These are phyloP conservation scores for Drosophila neocordata DNA, from an alignment of 1,140 invertebrate species.

Conservation along the genomic window DNA sequence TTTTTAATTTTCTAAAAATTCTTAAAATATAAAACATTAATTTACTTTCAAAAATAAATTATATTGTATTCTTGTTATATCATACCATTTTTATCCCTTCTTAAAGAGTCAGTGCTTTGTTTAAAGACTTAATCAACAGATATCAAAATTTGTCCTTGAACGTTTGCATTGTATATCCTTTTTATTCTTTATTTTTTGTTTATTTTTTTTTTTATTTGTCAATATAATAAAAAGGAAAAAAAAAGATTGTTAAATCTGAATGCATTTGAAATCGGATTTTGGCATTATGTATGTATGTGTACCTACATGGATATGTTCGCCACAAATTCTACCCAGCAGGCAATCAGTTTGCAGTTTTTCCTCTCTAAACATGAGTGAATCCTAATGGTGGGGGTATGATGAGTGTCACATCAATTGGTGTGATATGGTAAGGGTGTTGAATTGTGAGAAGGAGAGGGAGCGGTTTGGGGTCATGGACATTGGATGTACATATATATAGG, in stretches of 20 bases:
- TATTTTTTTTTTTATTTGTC: not conserved
- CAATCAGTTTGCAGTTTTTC: slow-evolving; percentile 11
- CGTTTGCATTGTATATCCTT: too few relatives aligned
- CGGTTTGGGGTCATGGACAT: not conserved
- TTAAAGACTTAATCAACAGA: too few relatives aligned
- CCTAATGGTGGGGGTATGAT: not conserved
- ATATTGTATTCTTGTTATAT: too few relatives aligned
- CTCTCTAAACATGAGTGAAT: not conserved
- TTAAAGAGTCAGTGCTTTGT: too few relatives aligned
- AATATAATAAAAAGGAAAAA: not conserved
- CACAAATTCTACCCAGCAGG: slow-evolving; percentile 7
- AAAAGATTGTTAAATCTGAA: slow-evolving; percentile 2
- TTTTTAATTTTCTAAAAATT: too few relatives aligned
- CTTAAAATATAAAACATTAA: too few relatives aligned
- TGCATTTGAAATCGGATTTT: slow-evolving; percentile 8
- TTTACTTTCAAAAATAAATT: too few relatives aligned
- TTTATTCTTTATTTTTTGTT: not conserved
- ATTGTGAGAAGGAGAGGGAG: not conserved
- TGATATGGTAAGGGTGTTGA: not conserved
- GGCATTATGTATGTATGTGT: not conserved
- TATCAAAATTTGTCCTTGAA: too few relatives aligned
- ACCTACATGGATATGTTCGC: not conserved
- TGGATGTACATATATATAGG: slow-evolving; percentile 2
- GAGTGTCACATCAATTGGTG: not conserved
- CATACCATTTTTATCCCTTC: too few relatives aligned